These are phyloP conservation scores for Atractosteus spatula DNA, from an alignment of 2,113 vertebrate species.

Conservation along the genomic window DNA sequence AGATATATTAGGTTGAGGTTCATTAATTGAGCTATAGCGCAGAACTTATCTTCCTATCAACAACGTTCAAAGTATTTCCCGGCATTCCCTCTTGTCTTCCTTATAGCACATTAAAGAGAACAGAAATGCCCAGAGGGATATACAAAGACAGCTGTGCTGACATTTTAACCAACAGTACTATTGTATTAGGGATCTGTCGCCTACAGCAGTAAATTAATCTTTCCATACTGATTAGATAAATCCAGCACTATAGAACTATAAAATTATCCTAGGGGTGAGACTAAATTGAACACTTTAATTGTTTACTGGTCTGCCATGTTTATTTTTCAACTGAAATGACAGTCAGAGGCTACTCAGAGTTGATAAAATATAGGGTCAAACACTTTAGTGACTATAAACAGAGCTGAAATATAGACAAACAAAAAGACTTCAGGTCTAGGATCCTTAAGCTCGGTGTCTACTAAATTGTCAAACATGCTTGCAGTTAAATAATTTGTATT, in stretches of 20 bases:
- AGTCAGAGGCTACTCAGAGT: background rate
- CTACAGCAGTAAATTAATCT: slow-evolving; percentile 7
- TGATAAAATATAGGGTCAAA: background rate
- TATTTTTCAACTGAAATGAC: background rate
- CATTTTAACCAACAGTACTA: slow-evolving; percentile 16
- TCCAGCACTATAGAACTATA: slow-evolving; percentile 1
- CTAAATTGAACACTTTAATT: slow-evolving; percentile 6
- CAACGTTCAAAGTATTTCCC: background rate
- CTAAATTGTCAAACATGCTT: too few species aligned
- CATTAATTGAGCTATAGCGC: background rate
- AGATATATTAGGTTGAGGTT: background rate
- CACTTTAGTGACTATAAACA: too few species aligned
- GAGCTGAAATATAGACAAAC: too few species aligned
- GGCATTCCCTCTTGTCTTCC: slow-evolving; percentile 9
- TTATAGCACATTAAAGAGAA: slow-evolving; percentile 11
- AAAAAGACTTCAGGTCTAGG: too few species aligned
- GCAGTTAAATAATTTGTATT: too few species aligned
- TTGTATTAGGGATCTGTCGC: slow-evolving; percentile 10
- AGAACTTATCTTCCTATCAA: background rate
- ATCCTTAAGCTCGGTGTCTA: too few species aligned
- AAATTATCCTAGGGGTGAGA: slow-evolving; percentile 11
- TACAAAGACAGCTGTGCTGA: slow-evolving; percentile 17
- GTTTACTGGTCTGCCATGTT: slow-evolving; percentile 5
- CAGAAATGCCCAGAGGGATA: slow-evolving; percentile 2
- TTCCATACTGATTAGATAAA: slow-evolving; percentile 1